Conservation (phyloP, 2,888 invertebrate genomes). For the Drosophila planitibia region DNA sequence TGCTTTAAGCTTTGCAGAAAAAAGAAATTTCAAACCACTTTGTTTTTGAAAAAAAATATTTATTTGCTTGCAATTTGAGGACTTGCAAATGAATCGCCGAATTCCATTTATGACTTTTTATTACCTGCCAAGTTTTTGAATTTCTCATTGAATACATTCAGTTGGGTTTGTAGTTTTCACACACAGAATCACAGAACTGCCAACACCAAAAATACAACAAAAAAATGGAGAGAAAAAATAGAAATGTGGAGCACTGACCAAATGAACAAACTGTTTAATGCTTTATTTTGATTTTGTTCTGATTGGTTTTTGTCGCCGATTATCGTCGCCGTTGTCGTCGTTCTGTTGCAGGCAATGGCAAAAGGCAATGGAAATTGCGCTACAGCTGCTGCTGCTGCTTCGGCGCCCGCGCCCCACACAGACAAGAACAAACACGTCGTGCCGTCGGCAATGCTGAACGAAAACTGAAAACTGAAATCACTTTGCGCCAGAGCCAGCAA, state of each 20-base stretch:
- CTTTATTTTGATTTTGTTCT: conserved; percentile 33
- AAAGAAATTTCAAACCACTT: neutral
- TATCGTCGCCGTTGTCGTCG: conserved; percentile 11
- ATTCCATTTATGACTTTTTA: neutral
- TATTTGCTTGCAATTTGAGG: neutral
- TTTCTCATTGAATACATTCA: neutral
- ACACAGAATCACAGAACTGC: conserved; percentile 21
- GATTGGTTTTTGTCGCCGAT: conserved; percentile 34
- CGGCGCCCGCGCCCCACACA: conserved; percentile 54
- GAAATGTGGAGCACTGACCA: conserved; percentile 24
- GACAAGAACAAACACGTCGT: conserved; percentile 78
- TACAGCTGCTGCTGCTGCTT: conserved; percentile 40
- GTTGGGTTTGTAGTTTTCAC: conserved; percentile 5
- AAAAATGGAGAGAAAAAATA: neutral
- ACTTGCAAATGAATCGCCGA: neutral
- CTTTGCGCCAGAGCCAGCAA: conserved; percentile 47
- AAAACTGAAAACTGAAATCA: conserved; percentile 75
- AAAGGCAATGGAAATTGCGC: conserved; percentile 37
- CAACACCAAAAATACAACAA: conserved; percentile 27
- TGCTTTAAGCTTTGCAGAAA: neutral
- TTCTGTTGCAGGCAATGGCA: conserved; percentile 25
- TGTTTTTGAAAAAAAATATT: neutral
- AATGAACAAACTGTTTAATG: conserved; percentile 28
- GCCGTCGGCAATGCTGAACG: conserved; percentile 85
- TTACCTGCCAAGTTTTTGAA: conserved; percentile 9